Conservation (phyloP, 2,797 vertebrate genomes). For the Myripristis murdjan region DNA sequence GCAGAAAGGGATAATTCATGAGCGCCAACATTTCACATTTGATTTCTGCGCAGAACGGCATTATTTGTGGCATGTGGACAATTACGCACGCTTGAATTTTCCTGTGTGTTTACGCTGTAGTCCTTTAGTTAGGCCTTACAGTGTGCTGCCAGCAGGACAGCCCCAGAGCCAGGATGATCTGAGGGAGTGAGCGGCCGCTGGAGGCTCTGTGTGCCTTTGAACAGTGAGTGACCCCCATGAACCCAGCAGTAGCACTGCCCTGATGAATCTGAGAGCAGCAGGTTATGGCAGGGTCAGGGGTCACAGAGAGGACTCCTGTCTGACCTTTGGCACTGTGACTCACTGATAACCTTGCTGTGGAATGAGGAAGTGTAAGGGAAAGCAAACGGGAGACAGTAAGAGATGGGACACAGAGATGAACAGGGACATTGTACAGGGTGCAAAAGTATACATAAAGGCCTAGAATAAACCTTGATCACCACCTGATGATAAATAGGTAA, state of each 20-base stretch:
- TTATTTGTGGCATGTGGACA: slow-evolving; percentile 23
- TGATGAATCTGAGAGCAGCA: slow-evolving; percentile 74
- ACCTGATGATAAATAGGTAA: too few species aligned
- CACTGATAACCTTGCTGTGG: slow-evolving; percentile 69
- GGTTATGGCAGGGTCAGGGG: slow-evolving; percentile 74
- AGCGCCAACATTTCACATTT: slow-evolving; percentile 54
- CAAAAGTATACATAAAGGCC: too few species aligned
- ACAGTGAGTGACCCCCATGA: slow-evolving; percentile 68
- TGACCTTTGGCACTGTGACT: slow-evolving; percentile 69
- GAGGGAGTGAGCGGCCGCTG: slow-evolving; percentile 30
- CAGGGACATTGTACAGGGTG: too few species aligned
- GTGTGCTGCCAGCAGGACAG: slow-evolving; percentile 7
- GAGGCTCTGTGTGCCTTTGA: slow-evolving; percentile 69
- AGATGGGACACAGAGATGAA: too few species aligned
- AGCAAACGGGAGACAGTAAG: slow-evolving; percentile 30
- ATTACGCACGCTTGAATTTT: slow-evolving; percentile 10
- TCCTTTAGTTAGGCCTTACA: slow-evolving; percentile 4
- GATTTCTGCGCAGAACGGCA: slow-evolving; percentile 32
- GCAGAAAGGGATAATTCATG: slow-evolving; percentile 55
- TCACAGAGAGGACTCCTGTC: slow-evolving; percentile 74
- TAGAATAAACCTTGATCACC: too few species aligned
- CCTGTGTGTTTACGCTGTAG: slow-evolving; percentile 2
- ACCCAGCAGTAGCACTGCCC: slow-evolving; percentile 61
- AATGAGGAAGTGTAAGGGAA: slow-evolving; percentile 64
- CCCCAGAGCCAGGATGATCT: slow-evolving; percentile 52